Evolutionary conservation across 2,113 vertebrate species (phyloP), one percentile per base, ranked within the genome.

Genomic region (Apus apus): DNA sequence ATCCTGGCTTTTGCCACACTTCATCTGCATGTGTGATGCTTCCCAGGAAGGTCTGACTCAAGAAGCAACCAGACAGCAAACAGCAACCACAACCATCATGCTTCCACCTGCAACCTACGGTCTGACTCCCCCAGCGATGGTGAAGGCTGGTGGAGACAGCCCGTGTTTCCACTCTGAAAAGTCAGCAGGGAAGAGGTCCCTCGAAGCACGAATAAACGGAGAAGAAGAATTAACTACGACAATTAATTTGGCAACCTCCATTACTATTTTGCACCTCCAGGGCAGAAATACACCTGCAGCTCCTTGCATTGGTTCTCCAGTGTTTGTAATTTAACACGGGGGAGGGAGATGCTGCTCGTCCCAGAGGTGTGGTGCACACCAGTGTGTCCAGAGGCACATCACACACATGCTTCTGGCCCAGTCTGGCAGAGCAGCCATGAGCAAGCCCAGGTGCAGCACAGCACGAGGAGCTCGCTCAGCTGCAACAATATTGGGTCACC

Each of bases 281-380:
- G 51, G 36, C 2, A 71, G 72, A 67, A 88, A 93, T 51, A 58
- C 1, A 5, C 50, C 48, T 30, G 68, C 60, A 71, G 32, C 29
- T 77, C 43, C 5, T 64, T 90, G 56, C 57, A 48, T 8, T 32
- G 19, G 13, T 46, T 86, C 22, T 80, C 60, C 7, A 8, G 1
- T 9, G n/a, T 57, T 77, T 7, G 0, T n/a, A 21, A 51, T 46
- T 80, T 86, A 77, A 48, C 8, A 13, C 0, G 1, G 18, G 48
- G 15, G 38, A 36, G 66, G 61, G 34, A 64, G 45, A n/a, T 0
- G 2, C 9, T 0, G 3, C 40, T 60, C 0, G 0, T 66, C 54
- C 36, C 71, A 77, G 62, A 50, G 36, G 8, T 25, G n/a, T 29
- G 0, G 0, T 6, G n/a, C 40, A 38, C 51, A 62, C 23, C 45